Conservation (phyloP, 2,113 vertebrate species). For the Orientallactaga bullata region DNA sequence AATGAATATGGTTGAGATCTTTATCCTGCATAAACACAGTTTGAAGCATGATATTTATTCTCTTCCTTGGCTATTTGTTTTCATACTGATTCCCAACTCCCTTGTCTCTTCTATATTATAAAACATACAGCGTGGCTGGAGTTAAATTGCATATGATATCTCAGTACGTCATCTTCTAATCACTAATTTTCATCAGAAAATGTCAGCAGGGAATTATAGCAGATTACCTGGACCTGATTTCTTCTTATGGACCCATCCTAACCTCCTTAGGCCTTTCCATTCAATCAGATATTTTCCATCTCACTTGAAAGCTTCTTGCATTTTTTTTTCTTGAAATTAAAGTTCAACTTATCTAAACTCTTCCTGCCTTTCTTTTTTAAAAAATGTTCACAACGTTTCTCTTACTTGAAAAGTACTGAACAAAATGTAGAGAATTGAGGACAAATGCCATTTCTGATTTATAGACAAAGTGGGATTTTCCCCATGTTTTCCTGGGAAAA, state of each 20-base stretch:
- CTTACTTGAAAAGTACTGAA: constrained; percentile 41
- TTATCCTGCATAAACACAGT: not conserved
- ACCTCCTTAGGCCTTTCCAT: constrained; percentile 38
- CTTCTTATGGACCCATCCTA: constrained; percentile 64
- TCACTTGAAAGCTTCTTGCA: constrained; percentile 52
- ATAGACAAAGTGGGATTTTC: constrained; percentile 1
- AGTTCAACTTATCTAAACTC: constrained; percentile 45
- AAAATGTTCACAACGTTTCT: constrained; percentile 4
- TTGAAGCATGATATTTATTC: constrained; percentile 50
- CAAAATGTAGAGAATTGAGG: not conserved
- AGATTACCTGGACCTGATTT: constrained; percentile 46
- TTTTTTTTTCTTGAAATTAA: constrained; percentile 66
- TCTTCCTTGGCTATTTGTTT: constrained; percentile 16
- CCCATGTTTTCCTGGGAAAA: not conserved
- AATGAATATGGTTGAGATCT: constrained; percentile 54
- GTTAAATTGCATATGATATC: constrained; percentile 57
- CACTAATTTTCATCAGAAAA: constrained; percentile 70
- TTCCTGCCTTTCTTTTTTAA: constrained; percentile 47
- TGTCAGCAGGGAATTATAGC: constrained; percentile 70
- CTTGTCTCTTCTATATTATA: constrained; percentile 56
- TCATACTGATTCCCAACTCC: constrained; percentile 46
- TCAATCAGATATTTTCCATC: constrained; percentile 67
- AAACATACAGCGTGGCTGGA: constrained; percentile 24
- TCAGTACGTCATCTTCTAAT: constrained; percentile 60
- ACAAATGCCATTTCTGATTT: constrained; percentile 38